Percentiles rank a stretch among this genome's conserved stretches.
Conservation (phyloP, 2,113 vertebrate species). For the Indri indri region DNA sequence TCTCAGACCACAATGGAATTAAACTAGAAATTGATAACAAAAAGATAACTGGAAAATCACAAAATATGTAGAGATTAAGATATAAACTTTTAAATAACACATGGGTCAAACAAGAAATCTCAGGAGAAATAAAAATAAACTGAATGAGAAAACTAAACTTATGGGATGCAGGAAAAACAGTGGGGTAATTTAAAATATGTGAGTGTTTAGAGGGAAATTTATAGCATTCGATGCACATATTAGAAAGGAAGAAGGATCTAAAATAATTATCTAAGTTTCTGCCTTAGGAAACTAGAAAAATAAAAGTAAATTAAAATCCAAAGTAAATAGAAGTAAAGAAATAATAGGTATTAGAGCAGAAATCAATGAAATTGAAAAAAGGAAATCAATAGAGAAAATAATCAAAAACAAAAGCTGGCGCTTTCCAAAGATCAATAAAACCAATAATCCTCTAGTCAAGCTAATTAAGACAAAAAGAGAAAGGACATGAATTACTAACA, state of each 20-base stretch:
- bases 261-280: background rate
- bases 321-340: background rate
- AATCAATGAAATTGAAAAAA: background rate
- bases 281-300: background rate
- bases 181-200: background rate
- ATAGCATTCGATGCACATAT: background rate
- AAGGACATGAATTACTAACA: background rate
- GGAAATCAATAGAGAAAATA: background rate
- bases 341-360: background rate
- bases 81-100: background rate
- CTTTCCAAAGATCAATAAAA: background rate
- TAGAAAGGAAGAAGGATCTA: background rate
- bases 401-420: background rate
- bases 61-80: background rate
- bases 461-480: background rate
- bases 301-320: background rate
- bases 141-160: background rate
- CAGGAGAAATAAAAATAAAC: background rate
- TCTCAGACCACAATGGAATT: background rate
- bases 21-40: background rate
- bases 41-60: background rate
- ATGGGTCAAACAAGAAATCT: background rate
- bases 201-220: background rate
- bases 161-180: background rate
- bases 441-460: background rate